Conservation (phyloP, 2,113 vertebrate species). For the Pachycephala philippinensis region DNA sequence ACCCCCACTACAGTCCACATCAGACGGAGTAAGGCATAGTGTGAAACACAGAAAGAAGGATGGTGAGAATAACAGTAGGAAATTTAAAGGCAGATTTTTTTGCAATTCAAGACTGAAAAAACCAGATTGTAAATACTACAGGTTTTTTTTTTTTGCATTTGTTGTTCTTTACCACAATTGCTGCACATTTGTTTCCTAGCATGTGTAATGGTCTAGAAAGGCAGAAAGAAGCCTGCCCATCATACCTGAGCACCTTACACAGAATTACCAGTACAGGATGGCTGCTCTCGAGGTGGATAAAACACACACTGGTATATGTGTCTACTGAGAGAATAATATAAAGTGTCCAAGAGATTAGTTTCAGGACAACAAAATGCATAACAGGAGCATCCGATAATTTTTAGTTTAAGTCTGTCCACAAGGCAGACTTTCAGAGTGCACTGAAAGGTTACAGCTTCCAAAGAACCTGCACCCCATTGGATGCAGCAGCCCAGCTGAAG, state of each 20-base stretch:
- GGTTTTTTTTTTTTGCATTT: not conserved
- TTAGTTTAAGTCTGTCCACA: not conserved
- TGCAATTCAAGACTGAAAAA: not conserved
- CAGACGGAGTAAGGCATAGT: accelerated
- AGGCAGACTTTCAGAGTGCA: not conserved
- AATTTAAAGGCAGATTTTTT: not conserved
- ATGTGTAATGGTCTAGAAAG: not conserved
- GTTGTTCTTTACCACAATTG: not conserved
- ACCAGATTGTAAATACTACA: not conserved
- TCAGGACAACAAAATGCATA: not conserved
- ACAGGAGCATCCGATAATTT: not conserved
- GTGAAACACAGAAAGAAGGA: not conserved
- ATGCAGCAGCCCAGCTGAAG: not conserved
- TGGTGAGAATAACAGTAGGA: not conserved
- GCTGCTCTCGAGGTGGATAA: not conserved
- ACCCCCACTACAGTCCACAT: not conserved
- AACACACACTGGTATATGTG: not conserved
- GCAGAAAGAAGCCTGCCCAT: not conserved
- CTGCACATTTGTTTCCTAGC: not conserved
- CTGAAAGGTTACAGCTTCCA: not conserved
- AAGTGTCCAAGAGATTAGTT: not conserved
- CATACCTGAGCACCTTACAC: accelerated
- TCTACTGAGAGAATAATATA: not conserved
- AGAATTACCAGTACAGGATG: not conserved
- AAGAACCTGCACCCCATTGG: not conserved